These are phyloP conservation scores for Scolopax bukidnonensis DNA, from an alignment of 2,797 vertebrate genomes.

Conservation along the genomic window DNA sequence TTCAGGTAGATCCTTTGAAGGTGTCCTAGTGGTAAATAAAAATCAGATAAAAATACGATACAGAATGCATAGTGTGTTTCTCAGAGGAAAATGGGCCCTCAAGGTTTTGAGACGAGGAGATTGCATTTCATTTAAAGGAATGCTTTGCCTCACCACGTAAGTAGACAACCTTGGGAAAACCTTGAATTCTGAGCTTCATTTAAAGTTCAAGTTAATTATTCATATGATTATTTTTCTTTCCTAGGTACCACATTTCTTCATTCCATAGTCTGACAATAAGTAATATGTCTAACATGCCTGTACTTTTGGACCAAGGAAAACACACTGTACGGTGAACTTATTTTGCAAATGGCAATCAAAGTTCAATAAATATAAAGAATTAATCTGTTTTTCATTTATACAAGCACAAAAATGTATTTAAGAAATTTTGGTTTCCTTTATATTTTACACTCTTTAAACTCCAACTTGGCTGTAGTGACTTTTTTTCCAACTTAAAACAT, in stretches of 20 bases:
- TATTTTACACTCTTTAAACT: conserved; percentile 49
- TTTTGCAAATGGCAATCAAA: background rate
- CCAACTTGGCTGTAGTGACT: conserved; percentile 34
- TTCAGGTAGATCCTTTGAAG: background rate
- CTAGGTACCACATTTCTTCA: background rate
- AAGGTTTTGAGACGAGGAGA: background rate
- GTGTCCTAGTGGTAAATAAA: background rate
- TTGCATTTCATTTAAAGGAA: background rate
- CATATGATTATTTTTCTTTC: conserved; percentile 36
- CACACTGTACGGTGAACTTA: background rate
- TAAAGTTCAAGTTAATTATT: conserved; percentile 19
- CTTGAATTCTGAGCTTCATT: background rate
- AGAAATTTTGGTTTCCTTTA: conserved; percentile 18
- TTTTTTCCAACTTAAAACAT: conserved; percentile 34
- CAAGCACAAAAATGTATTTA: conserved; percentile 2
- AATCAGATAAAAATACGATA: background rate
- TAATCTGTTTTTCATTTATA: conserved; percentile 40
- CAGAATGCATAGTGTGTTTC: rapidly evolving
- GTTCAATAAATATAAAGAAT: conserved; percentile 9
- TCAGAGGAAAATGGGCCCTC: background rate
- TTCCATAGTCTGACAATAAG: background rate
- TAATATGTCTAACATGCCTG: background rate
- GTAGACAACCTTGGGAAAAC: background rate
- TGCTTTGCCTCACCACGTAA: background rate
- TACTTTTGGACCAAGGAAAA: background rate